These are phyloP conservation scores for Scaptomyza reducta DNA, from an alignment of 2,888 invertebrate species.

Conservation along the genomic window DNA sequence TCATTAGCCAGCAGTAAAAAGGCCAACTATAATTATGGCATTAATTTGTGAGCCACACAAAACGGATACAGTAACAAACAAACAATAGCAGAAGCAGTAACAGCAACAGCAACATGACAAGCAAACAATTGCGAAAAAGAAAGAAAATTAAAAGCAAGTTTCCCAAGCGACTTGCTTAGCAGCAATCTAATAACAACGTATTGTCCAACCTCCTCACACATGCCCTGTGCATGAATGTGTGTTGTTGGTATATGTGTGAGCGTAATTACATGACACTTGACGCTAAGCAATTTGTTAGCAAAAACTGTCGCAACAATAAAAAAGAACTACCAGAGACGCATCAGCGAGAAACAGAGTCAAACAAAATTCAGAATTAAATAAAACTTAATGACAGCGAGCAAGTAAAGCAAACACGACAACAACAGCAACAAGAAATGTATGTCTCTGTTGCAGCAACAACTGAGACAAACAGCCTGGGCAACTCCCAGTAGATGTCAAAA, in stretches of 20 bases:
- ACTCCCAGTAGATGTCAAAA: conserved; percentile 48
- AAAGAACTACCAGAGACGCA: conserved; percentile 56
- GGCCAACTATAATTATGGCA: conserved; percentile 78
- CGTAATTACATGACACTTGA: conserved; percentile 84
- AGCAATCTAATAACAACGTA: conserved; percentile 80
- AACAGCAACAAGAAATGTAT: conserved; percentile 13
- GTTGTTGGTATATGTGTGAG: conserved; percentile 39
- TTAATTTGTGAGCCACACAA: conserved; percentile 68
- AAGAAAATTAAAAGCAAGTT: conserved; percentile 77
- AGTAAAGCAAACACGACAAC: conserved; percentile 26
- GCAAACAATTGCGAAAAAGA: conserved; percentile 59
- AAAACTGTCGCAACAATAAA: conserved; percentile 80
- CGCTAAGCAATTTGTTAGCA: conserved; percentile 83
- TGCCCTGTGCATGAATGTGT: conserved; percentile 6
- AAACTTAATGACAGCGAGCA: conserved; percentile 77
- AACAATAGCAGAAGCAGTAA: conserved; percentile 12
- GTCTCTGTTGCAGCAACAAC: conserved; percentile 17
- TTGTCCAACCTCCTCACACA: conserved; percentile 34
- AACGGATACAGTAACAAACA: conserved; percentile 32
- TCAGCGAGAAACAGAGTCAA: conserved; percentile 54
- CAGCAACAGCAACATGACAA: conserved; percentile 45
- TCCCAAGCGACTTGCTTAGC: conserved; percentile 74
- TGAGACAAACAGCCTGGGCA: conserved; percentile 21
- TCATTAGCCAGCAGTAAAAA: conserved; percentile 72
- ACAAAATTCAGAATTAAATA: conserved; percentile 79